Evolutionary conservation across 2,113 vertebrate genomes (phyloP).

Genomic region (Plestiodon gilberti): DNA sequence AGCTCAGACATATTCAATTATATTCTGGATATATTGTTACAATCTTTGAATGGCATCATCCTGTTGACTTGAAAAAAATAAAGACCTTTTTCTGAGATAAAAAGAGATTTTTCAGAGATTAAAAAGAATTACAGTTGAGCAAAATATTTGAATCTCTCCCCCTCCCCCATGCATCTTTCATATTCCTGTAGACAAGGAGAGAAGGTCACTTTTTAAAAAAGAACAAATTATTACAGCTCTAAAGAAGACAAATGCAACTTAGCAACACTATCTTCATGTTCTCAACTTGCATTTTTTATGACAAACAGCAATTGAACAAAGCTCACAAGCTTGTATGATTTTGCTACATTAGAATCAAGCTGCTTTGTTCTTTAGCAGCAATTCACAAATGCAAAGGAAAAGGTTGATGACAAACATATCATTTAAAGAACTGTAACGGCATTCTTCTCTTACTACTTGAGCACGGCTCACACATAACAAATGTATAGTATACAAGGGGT

Average conservation of each 20-base stretch:
- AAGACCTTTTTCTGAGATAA: too few species aligned
- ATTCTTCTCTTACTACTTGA: not conserved
- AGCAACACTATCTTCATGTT: conserved; percentile 59
- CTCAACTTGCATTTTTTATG: conserved; percentile 44
- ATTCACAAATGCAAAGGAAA: conserved; percentile 11
- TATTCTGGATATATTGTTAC: too few species aligned
- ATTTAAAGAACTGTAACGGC: conserved; percentile 38
- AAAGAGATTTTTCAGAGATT: not conserved
- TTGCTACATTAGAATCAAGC: conserved; percentile 39
- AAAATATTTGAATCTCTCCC: rapidly evolving
- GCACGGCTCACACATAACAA: not conserved
- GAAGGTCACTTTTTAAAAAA: conserved; percentile 59
- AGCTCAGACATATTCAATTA: too few species aligned
- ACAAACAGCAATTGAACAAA: conserved; percentile 31
- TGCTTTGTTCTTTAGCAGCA: conserved; percentile 20
- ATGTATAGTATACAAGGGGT: not conserved
- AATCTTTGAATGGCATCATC: too few species aligned
- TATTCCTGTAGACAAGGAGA: conserved; percentile 47
- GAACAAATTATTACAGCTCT: conserved; percentile 54
- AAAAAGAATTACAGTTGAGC: not conserved
- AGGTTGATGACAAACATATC: conserved; percentile 41
- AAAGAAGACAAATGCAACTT: conserved; percentile 68
- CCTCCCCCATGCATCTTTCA: conserved; percentile 32
- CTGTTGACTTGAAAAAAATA: not conserved
- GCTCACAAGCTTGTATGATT: conserved; percentile 11